Evolutionary conservation across 1,140 invertebrate species (phyloP).

Genomic region (Ridgeia piscesae): DNA sequence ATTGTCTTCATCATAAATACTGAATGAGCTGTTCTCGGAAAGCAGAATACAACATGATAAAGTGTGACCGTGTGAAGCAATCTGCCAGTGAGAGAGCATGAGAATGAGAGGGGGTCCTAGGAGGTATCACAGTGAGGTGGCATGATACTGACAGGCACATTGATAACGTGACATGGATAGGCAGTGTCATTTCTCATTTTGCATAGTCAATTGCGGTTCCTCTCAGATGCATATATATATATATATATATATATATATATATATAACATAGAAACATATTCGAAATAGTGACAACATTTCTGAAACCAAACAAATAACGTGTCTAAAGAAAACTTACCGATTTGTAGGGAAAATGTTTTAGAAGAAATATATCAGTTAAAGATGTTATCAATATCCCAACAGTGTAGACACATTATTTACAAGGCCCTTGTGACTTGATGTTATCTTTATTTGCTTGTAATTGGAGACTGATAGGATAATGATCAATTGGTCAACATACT

Average conservation of each 20-base stretch:
- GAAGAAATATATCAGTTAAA: neutral
- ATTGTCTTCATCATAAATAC: neutral
- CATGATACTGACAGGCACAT: too few species aligned
- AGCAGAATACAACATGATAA: neutral
- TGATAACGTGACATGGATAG: neutral
- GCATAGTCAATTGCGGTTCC: neutral
- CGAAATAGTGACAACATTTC: neutral
- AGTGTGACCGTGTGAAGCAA: neutral
- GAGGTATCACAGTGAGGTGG: neutral
- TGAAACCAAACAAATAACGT: neutral
- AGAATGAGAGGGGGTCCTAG: neutral
- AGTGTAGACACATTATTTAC: neutral
- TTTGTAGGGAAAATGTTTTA: neutral
- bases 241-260: neutral
- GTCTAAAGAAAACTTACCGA: neutral
- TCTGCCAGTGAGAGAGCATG: neutral
- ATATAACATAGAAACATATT: neutral
- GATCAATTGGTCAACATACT: neutral
- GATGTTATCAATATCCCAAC: neutral
- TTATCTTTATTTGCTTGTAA: neutral
- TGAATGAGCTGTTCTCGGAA: neutral
- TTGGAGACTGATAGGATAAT: neutral
- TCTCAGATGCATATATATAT: neutral
- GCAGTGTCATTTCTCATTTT: neutral
- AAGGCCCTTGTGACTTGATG: neutral